phyloP scores from a whole-genome alignment of 2,113 vertebrate genomes.

The Eulacestoma nigropectus region DNA sequence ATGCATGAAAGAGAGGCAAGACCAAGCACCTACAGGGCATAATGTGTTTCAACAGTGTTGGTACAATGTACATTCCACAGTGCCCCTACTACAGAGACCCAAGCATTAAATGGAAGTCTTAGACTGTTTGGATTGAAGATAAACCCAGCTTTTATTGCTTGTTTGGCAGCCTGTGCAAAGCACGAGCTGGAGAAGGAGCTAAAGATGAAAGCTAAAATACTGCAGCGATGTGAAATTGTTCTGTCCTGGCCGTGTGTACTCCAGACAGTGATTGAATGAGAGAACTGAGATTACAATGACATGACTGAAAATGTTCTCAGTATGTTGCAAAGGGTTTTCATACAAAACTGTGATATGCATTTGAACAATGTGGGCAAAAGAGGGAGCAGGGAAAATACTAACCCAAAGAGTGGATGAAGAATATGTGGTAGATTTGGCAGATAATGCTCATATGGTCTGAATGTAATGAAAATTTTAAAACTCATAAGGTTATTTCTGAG shows the following conservation, averaged over 20 bases:
- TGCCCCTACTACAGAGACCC: fast-evolving
- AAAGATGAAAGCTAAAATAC: neutral
- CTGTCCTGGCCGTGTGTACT: neutral
- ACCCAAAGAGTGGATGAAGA: neutral
- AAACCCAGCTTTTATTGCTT: neutral
- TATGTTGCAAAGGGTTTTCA: neutral
- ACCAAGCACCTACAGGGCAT: neutral
- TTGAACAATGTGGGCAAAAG: neutral
- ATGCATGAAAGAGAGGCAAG: neutral
- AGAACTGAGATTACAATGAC: neutral
- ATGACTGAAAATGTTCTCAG: neutral
- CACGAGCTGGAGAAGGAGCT: neutral
- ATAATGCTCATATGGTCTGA: neutral
- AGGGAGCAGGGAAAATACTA: neutral
- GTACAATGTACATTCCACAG: neutral
- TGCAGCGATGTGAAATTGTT: neutral
- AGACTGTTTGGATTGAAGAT: neutral
- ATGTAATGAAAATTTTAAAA: neutral
- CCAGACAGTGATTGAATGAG: neutral
- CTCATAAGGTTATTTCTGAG: neutral
- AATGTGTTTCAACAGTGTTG: neutral
- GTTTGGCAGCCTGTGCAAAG: neutral
- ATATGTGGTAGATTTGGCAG: neutral
- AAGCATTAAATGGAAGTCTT: neutral
- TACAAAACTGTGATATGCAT: neutral